Base-by-base conservation (phyloP, 2,113 vertebrate species). In the Miniopterus natalensis region DNA sequence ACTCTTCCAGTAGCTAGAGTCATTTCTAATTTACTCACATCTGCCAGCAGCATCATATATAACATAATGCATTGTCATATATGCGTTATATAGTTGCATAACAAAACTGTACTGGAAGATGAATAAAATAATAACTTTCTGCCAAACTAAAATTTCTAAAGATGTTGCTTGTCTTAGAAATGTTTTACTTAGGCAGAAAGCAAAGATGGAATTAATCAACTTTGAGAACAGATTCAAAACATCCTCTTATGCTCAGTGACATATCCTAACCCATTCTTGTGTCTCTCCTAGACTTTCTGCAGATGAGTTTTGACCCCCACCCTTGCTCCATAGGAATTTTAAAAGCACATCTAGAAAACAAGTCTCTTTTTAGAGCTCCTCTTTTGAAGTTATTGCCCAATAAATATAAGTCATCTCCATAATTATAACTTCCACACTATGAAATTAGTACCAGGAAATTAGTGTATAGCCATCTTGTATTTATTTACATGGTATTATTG, bases 331-430 rank as follows among this genome's bases (percentile, higher is more conserved):
- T 13, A 78, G 61, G 17, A 90, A 83, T 71, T 25, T 18, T 42
- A 49, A 95, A 65, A 70, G 10, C 31, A 53, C 68, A 94, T 90
- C 51, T 86, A 49, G 90, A 75, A 95, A 68, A 29, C 53, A 94
- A 53, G 55, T 84, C 29, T 36, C 9, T 79, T 95, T 73, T 84
- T 18, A 87, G 92, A 95, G 29, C 7, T 90, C 25, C 36, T 87
- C 68, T 74, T 95, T 96, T 95, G 78, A 95, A 96, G 88, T 65
- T 78, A 88, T 84, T 97, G 68, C 66, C 92, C 73, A 94, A 79
- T 75, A 95, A 85, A 92, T 93, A 57, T 59, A 95, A 80, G 57
- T 92, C 83, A 90, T 91, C 21, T 47, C 59, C 73, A 80, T 94
- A 86, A 85, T 88, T 78, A 73, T 87, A 71, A 84, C 23, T 95